phyloP scores from a whole-genome alignment of 1,140 invertebrate genomes.

The Macrotrachela quadricornifera region DNA sequence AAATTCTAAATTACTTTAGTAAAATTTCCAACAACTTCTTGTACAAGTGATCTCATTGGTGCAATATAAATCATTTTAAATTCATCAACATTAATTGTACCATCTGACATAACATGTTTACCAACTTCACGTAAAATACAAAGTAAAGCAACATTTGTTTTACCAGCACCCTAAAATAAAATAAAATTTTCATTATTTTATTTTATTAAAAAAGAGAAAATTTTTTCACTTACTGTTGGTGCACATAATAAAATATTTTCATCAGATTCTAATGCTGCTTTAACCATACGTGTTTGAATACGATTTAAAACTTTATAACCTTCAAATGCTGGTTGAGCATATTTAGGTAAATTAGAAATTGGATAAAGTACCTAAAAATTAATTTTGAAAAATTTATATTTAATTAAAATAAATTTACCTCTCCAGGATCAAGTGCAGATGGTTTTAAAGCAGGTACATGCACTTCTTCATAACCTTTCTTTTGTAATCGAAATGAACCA shows the following conservation, averaged over 20 bases:
- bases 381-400: no score
- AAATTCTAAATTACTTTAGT: constrained; percentile 20
- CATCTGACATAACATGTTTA: constrained; percentile 74
- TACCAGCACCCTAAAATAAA: constrained; percentile 54
- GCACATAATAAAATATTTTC: constrained; percentile 92
- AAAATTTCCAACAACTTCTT: constrained; percentile 86
- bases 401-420: no score
- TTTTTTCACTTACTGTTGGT: constrained; percentile 41
- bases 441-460: constrained; percentile 94
- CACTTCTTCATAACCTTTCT: constrained; percentile 93
- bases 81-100: constrained; percentile 77
- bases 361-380: constrained; percentile 18
- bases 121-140: constrained; percentile 89
- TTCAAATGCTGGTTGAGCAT: constrained; percentile 89
- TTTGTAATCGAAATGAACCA: constrained; percentile 80
- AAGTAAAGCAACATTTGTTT: constrained; percentile 91
- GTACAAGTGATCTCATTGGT: constrained; percentile 91
- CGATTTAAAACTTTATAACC: constrained; percentile 88
- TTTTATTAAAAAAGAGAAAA: no score
- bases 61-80: constrained; percentile 98
- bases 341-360: constrained; percentile 77
- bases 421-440: constrained; percentile 70
- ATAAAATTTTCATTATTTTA: no score
- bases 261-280: constrained; percentile 68
- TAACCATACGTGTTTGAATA: constrained; percentile 71